Conservation (phyloP, 2,797 vertebrate genomes). For the Gorsachius magnificus region DNA sequence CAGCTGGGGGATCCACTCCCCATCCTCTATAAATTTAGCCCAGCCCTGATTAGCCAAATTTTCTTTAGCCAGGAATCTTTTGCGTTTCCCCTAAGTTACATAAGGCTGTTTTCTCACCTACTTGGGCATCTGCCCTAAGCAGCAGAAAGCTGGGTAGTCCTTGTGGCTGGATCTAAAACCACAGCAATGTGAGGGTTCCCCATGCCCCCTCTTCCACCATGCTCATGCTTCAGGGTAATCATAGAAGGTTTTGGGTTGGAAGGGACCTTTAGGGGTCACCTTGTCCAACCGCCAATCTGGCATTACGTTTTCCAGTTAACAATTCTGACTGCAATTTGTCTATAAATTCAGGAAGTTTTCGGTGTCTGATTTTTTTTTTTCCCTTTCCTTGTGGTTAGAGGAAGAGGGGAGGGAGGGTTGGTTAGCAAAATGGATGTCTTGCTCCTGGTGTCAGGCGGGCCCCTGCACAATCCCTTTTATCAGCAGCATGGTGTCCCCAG, state of each 20-base stretch:
- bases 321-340: background rate
- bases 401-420: background rate
- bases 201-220: fast-evolving
- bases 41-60: background rate
- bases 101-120: background rate
- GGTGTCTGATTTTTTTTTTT: background rate
- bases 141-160: background rate
- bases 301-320: background rate
- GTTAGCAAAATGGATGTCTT: background rate
- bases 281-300: background rate
- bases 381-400: background rate
- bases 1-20: background rate
- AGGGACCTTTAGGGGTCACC: too few relatives aligned
- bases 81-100: background rate
- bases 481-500: constrained; percentile 13
- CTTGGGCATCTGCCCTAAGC: background rate
- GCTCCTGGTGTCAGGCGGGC: background rate
- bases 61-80: background rate
- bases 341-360: background rate
- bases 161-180: background rate
- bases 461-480: background rate
- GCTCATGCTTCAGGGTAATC: background rate
- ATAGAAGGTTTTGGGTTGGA: too few relatives aligned
- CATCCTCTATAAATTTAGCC: background rate
- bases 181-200: background rate